Evolutionary conservation across 2,113 vertebrate species (phyloP).

Genomic region (Spilogale gracilis): DNA sequence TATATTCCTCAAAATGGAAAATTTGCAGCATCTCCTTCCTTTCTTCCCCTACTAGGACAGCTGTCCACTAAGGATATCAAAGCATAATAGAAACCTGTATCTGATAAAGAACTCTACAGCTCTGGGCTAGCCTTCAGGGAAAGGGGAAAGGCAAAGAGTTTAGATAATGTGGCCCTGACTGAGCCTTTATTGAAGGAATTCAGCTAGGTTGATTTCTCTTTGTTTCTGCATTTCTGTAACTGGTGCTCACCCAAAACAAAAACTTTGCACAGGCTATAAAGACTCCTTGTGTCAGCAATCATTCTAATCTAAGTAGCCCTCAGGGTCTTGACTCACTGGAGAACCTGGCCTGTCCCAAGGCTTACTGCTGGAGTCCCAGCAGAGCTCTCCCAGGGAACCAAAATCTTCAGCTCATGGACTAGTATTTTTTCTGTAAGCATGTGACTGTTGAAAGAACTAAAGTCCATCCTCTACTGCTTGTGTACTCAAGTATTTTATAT

Average conservation of each 20-base stretch:
- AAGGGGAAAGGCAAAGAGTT: background rate
- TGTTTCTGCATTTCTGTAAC: background rate
- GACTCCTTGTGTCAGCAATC: accelerated
- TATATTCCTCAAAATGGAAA: background rate
- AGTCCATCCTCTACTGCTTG: background rate
- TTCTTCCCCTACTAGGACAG: background rate
- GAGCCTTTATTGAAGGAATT: background rate
- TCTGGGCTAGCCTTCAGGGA: too few species aligned
- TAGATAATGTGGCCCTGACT: background rate
- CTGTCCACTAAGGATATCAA: background rate
- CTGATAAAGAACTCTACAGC: background rate
- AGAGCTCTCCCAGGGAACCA: background rate
- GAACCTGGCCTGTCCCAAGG: background rate
- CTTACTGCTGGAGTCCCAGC: accelerated
- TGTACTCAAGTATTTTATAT: background rate
- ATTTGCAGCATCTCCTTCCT: background rate
- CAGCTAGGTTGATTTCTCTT: background rate
- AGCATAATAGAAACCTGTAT: background rate
- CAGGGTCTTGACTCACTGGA: background rate
- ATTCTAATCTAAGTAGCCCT: background rate
- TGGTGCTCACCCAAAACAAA: background rate
- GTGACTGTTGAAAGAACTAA: background rate
- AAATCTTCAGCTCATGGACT: background rate
- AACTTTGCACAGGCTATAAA: background rate
- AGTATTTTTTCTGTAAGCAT: background rate